Evolutionary conservation across 2,113 vertebrate species (phyloP).

Genomic region (Vicugna pacos): DNA sequence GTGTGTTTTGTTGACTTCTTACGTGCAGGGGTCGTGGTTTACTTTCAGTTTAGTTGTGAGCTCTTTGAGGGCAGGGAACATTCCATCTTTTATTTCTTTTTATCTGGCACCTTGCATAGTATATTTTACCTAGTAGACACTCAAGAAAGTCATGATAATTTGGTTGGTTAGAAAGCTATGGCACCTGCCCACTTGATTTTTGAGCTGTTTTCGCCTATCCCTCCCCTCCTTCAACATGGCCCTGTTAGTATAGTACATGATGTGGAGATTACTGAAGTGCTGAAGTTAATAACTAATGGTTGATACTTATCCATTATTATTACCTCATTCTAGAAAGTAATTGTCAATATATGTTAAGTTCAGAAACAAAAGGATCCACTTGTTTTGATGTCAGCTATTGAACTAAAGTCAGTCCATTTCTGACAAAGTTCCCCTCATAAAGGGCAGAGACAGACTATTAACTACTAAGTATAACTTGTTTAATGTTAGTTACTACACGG

Average conservation of each 20-base stretch:
- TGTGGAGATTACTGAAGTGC: neutral
- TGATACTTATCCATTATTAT: neutral
- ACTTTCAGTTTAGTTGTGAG: neutral
- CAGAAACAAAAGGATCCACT: neutral
- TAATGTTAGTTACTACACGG: neutral
- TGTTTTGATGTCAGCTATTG: neutral
- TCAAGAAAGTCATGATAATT: neutral
- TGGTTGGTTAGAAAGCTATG: neutral
- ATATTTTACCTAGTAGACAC: neutral
- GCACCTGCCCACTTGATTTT: neutral
- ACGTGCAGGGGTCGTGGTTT: neutral
- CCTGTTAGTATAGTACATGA: neutral
- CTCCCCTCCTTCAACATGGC: neutral
- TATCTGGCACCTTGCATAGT: neutral
- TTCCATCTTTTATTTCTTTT: neutral
- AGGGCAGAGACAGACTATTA: neutral
- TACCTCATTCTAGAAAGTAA: constrained; percentile 5
- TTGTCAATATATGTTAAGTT: neutral
- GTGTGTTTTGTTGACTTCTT: neutral
- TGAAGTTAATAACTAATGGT: neutral
- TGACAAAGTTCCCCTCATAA: neutral
- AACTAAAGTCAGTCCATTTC: neutral
- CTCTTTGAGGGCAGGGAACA: neutral
- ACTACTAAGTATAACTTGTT: neutral
- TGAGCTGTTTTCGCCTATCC: neutral